Conservation (phyloP, 2,113 vertebrate genomes). For the Platysteira castanea region DNA sequence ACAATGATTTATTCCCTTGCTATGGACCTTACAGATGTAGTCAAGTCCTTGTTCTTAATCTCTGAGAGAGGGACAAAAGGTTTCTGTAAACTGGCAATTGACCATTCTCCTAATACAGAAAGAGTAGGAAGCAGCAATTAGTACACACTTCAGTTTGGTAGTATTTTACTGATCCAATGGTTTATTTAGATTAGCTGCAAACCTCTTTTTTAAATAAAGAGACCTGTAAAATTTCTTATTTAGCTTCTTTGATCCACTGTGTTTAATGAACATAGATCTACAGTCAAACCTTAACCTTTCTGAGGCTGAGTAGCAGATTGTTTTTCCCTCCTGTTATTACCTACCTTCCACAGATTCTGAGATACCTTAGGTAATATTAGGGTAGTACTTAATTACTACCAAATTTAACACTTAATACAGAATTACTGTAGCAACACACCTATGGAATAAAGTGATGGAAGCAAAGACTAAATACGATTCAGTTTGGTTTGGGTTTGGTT, state of each 20-base stretch:
- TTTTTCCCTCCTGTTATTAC: background rate
- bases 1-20: background rate
- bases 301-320: background rate
- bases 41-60: background rate
- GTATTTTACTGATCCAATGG: background rate
- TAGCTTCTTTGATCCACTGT: background rate
- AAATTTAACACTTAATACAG: background rate
- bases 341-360: background rate
- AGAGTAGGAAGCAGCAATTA: background rate
- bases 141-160: background rate
- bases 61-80: background rate
- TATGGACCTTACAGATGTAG: background rate
- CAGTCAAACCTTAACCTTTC: background rate
- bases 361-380: background rate
- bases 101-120: background rate
- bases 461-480: slow-evolving; percentile 1
- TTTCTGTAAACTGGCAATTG: background rate
- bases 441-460: slow-evolving; percentile 11
- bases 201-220: background rate
- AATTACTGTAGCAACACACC: background rate
- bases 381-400: background rate
- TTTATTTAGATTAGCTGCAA: background rate
- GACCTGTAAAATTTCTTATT: background rate
- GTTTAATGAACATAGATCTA: background rate
- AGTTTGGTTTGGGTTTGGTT: background rate